These are phyloP conservation scores for Agelaius phoeniceus DNA, from an alignment of 2,113 vertebrate species.

Conservation along the genomic window DNA sequence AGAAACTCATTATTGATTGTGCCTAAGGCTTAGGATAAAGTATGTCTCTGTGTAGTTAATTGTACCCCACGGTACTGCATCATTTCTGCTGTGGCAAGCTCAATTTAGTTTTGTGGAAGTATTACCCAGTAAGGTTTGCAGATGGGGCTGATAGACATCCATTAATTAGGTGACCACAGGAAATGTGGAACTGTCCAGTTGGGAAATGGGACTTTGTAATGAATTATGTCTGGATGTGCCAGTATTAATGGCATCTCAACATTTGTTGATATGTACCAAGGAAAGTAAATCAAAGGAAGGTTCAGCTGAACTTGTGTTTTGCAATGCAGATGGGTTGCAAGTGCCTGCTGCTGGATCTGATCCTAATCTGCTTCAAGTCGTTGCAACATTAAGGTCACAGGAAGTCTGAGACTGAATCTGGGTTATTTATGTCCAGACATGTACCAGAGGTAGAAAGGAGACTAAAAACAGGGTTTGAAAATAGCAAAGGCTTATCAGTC, in stretches of 20 bases:
- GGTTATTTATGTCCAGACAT: background rate
- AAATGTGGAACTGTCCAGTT: constrained; percentile 33
- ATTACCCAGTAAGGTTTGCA: constrained; percentile 72
- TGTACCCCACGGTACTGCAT: constrained; percentile 69
- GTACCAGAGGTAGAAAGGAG: background rate
- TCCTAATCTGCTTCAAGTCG: background rate
- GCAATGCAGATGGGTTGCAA: background rate
- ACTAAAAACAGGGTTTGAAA: background rate
- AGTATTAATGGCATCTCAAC: constrained; percentile 42
- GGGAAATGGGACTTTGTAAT: constrained; percentile 50
- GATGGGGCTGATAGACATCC: constrained; percentile 76
- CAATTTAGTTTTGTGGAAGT: constrained; percentile 75
- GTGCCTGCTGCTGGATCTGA: background rate
- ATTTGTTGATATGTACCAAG: background rate
- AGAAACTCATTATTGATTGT: constrained; percentile 80
- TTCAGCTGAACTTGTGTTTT: constrained; percentile 31
- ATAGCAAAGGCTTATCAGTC: background rate
- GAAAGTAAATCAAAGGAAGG: constrained; percentile 63
- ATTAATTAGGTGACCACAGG: constrained; percentile 76
- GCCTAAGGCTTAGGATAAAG: constrained; percentile 70
- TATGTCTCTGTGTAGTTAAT: constrained; percentile 75
- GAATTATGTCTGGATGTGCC: constrained; percentile 51
- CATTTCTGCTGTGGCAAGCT: constrained; percentile 74
- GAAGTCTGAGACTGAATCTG: background rate
- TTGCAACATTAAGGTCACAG: background rate